Evolutionary conservation across 2,113 vertebrate genomes (phyloP).

Genomic region (Saimiri boliviensis): DNA sequence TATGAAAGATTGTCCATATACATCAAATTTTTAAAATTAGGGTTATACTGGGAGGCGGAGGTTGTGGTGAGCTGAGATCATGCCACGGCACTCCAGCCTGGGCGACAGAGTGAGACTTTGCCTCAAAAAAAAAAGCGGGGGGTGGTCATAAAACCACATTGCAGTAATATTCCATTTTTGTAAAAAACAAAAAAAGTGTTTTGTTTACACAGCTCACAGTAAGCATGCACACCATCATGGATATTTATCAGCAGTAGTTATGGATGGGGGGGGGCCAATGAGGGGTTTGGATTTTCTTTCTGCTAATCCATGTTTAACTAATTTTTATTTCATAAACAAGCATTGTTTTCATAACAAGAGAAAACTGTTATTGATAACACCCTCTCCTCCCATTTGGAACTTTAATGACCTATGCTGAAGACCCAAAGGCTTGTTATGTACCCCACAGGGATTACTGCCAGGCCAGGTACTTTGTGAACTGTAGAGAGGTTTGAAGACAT

Average conservation of each 20-base stretch:
- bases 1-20: background rate
- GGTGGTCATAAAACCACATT: background rate
- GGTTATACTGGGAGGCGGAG: too few species aligned
- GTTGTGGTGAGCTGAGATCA: too few species aligned
- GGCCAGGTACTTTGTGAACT: background rate
- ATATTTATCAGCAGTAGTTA: background rate
- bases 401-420: background rate
- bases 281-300: background rate
- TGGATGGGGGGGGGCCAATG: too few species aligned
- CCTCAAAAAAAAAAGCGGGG: too few species aligned
- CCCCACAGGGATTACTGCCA: too few species aligned
- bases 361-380: background rate
- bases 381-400: background rate
- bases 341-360: background rate
- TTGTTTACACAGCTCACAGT: background rate
- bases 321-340: slow-evolving; percentile 16
- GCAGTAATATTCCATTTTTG: background rate
- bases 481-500: background rate
- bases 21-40: background rate
- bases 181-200: background rate
- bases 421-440: too few species aligned
- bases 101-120: too few species aligned
- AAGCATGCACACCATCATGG: background rate
- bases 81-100: too few species aligned
- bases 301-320: background rate